Conservation (phyloP, 2,797 vertebrate species). For the Falco biarmicus region DNA sequence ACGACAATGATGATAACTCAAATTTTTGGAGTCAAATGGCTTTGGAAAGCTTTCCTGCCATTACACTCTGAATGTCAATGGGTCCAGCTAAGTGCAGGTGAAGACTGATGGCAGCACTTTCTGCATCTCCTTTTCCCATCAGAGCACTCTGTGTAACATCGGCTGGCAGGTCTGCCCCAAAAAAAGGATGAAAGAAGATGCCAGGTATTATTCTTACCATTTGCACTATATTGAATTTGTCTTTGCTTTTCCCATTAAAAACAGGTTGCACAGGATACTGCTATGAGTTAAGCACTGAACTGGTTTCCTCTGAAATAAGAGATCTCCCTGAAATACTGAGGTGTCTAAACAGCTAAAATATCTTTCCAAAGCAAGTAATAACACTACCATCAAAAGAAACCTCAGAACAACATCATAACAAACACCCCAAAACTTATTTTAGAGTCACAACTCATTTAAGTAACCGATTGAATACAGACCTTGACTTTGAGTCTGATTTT, state of each 20-base stretch:
- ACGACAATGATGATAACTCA: neutral
- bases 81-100: neutral
- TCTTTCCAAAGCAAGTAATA: neutral
- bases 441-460: neutral
- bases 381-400: neutral
- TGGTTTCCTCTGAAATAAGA: neutral
- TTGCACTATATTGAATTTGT: neutral
- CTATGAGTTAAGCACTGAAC: neutral
- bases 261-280: neutral
- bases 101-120: conserved; percentile 34
- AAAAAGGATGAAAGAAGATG: neutral
- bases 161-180: neutral
- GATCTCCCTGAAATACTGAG: neutral
- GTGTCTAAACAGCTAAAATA: neutral
- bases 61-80: conserved; percentile 6
- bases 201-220: neutral
- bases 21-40: conserved; percentile 40
- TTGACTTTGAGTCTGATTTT: neutral
- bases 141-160: neutral
- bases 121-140: neutral
- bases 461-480: neutral
- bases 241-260: neutral
- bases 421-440: accelerated
- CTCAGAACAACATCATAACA: neutral
- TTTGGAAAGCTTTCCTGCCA: conserved; percentile 36